Percentiles rank a stretch among this genome's conserved stretches.
These are phyloP conservation scores for Amorpha juglandis DNA, from an alignment of 2,888 invertebrate genomes.

Conservation along the genomic window DNA sequence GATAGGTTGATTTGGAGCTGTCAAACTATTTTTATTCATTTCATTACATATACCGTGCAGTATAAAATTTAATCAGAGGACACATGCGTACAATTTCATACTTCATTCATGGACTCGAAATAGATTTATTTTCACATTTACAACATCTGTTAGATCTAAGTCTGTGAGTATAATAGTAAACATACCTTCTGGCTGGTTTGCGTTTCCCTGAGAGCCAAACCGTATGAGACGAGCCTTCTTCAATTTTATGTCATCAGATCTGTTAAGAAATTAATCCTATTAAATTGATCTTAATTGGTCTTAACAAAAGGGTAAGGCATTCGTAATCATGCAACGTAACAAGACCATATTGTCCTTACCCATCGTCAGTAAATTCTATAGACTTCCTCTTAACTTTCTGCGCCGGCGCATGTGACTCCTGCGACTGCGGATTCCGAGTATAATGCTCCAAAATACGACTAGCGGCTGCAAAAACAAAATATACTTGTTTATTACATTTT, in stretches of 20 bases:
- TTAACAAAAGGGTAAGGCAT: neutral
- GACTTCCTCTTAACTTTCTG: constrained; percentile 61
- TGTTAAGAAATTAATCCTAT: neutral
- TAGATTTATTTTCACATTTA: too few relatives aligned
- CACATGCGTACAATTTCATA: too few relatives aligned
- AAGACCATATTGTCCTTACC: constrained; percentile 40
- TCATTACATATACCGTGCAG: too few relatives aligned
- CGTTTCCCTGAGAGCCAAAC: constrained; percentile 47
- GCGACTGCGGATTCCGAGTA: constrained; percentile 63
- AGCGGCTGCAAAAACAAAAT: constrained; percentile 59
- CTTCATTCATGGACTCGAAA: too few relatives aligned
- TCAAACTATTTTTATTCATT: too few relatives aligned
- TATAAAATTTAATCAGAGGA: too few relatives aligned
- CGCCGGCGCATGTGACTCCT: constrained; percentile 51
- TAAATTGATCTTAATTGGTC: too few relatives aligned
- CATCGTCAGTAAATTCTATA: constrained; percentile 40
- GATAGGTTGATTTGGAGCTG: too few relatives aligned
- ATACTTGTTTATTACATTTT: neutral
- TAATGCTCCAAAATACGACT: constrained; percentile 77
- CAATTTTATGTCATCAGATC: constrained; percentile 36
- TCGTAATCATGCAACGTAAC: neutral
- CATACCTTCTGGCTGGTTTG: constrained; percentile 34
- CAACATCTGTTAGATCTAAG: too few relatives aligned
- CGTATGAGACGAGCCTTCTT: constrained; percentile 70
- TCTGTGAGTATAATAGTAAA: too few relatives aligned